A percentile compares a stretch with the other conserved stretches of the same genome.
These are phyloP conservation scores for Cantharis nigra DNA, from an alignment of 2,888 invertebrate genomes.

Conservation along the genomic window DNA sequence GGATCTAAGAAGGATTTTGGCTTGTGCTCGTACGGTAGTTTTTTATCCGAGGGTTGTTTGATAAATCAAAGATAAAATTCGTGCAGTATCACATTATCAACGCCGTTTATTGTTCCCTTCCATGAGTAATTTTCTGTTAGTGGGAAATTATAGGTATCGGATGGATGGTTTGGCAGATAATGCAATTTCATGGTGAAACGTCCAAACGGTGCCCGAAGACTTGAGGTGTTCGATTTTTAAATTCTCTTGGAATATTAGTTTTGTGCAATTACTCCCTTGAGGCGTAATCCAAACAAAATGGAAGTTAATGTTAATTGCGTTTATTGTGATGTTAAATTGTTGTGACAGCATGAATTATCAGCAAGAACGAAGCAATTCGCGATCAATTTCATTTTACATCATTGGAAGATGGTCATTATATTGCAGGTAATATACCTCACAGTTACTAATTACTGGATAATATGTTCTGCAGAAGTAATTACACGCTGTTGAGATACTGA, in stretches of 20 bases:
- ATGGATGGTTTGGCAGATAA: background rate
- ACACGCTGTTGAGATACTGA: slow-evolving; percentile 5
- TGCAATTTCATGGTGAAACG: background rate
- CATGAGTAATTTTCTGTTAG: slow-evolving; percentile 7
- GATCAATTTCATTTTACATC: background rate
- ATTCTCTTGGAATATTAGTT: background rate
- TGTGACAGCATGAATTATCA: slow-evolving; percentile 14
- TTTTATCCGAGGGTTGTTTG: slow-evolving; percentile 13
- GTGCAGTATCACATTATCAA: slow-evolving; percentile 22
- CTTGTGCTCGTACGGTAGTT: background rate
- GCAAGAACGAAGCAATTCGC: background rate
- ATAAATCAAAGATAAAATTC: slow-evolving; percentile 22
- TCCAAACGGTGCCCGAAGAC: background rate
- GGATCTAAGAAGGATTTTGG: background rate
- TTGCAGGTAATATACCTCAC: background rate
- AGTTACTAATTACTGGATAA: slow-evolving; percentile 1
- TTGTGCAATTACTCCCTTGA: background rate
- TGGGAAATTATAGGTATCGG: slow-evolving; percentile 3
- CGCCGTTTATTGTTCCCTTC: slow-evolving; percentile 13
- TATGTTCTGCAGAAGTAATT: slow-evolving; percentile 16
- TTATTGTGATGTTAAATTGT: slow-evolving; percentile 22
- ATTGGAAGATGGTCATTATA: slow-evolving; percentile 2
- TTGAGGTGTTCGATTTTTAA: background rate
- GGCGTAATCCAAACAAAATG: background rate
- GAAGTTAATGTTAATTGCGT: slow-evolving; percentile 14